Conservation (phyloP, 2,888 invertebrate genomes). For the Rhodophaea formosa region DNA sequence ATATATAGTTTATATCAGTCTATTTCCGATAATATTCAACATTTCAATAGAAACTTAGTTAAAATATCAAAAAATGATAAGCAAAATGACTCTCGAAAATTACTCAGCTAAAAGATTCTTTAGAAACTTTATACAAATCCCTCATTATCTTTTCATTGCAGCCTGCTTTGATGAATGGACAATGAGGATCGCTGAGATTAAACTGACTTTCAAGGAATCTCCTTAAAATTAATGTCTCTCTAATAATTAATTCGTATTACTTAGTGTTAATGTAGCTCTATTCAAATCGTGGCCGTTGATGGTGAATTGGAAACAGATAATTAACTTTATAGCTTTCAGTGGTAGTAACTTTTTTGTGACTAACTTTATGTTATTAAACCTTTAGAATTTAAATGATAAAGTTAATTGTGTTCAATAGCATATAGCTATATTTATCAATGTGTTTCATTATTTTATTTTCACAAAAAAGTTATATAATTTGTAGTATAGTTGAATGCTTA, state of each 20-base stretch:
- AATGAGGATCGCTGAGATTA: not conserved
- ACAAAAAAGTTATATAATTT: not conserved
- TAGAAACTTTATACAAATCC: not conserved
- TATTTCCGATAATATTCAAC: not conserved
- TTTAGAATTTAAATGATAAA: not conserved
- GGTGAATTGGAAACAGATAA: not conserved
- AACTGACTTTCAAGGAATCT: not conserved
- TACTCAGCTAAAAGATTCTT: not conserved
- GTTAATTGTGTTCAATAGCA: not conserved
- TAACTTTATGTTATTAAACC: conserved; percentile 5
- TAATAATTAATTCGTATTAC: not conserved
- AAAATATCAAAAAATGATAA: not conserved
- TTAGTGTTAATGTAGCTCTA: not conserved
- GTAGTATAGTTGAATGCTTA: not conserved
- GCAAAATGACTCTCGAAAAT: not conserved
- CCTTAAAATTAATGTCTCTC: not conserved
- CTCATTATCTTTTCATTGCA: not conserved
- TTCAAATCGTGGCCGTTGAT: not conserved
- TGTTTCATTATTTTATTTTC: too few relatives aligned
- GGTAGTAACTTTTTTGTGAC: not conserved
- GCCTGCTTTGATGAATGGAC: not conserved
- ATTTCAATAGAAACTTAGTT: not conserved
- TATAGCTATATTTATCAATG: too few relatives aligned
- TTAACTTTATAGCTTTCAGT: not conserved
- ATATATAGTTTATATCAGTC: too few relatives aligned